phyloP scores from a whole-genome alignment of 2,888 invertebrate species.

The Ceratothoa steindachneri region DNA sequence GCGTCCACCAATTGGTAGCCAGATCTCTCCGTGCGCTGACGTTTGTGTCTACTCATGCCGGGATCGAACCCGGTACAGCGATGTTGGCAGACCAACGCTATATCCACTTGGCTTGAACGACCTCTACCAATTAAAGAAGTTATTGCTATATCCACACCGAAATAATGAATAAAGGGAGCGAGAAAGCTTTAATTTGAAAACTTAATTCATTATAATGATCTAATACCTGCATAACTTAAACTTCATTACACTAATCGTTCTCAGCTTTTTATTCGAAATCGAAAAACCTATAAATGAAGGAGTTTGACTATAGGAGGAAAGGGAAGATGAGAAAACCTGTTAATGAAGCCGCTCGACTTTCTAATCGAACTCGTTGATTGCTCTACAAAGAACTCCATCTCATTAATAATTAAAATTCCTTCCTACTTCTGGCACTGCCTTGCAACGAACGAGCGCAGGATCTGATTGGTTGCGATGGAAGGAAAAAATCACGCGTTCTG shows the following conservation, averaged over 20 bases:
- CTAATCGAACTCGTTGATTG: slow-evolving; percentile 5
- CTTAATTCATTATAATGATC: not conserved
- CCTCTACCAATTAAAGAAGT: too few relatives aligned
- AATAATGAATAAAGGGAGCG: not conserved
- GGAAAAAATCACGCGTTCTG: slow-evolving; percentile 3
- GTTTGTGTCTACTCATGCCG: too few relatives aligned
- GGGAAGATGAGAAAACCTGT: not conserved
- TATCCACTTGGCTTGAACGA: too few relatives aligned
- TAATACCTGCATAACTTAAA: not conserved
- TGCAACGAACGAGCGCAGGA: not conserved
- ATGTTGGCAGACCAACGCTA: too few relatives aligned
- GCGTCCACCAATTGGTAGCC: too few relatives aligned
- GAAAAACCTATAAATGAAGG: not conserved
- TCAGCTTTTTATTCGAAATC: not conserved
- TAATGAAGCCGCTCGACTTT: not conserved
- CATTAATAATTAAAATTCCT: slow-evolving; percentile 7
- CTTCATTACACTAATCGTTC: not conserved
- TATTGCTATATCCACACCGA: too few relatives aligned
- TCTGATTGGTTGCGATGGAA: slow-evolving; percentile 2
- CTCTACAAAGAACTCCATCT: slow-evolving; percentile 4
- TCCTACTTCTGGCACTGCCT: slow-evolving; percentile 2
- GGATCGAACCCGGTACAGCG: too few relatives aligned
- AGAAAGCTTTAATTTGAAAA: not conserved
- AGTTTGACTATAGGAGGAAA: not conserved
- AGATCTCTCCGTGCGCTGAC: too few relatives aligned